Conservation (phyloP, 2,888 invertebrate species). For the Cephus pulcher region DNA sequence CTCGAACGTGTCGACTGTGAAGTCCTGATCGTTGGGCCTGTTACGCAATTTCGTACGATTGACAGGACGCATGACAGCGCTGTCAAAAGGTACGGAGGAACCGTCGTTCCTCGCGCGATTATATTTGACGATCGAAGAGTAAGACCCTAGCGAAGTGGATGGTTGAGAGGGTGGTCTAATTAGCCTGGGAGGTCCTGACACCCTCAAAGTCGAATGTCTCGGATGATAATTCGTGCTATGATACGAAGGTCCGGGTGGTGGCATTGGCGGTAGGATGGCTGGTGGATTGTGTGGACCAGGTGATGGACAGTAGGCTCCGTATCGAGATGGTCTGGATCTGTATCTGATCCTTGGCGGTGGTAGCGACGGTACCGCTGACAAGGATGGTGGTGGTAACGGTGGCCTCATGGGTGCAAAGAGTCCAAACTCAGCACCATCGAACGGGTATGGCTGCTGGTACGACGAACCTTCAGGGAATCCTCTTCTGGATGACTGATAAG, state of each 20-base stretch:
- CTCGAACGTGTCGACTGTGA: slow-evolving; percentile 55
- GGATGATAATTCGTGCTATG: not conserved
- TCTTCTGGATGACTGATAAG: not conserved
- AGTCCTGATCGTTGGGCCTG: slow-evolving; percentile 47
- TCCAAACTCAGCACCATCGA: slow-evolving; percentile 29
- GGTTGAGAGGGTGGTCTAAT: slow-evolving; percentile 28
- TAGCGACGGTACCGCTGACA: slow-evolving; percentile 27
- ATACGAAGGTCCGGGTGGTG: slow-evolving; percentile 27
- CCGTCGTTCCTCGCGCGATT: not conserved
- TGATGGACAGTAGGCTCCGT: slow-evolving; percentile 15
- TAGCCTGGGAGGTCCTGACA: slow-evolving; percentile 30
- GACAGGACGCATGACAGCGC: not conserved
- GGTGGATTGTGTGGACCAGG: slow-evolving; percentile 29
- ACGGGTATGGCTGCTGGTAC: slow-evolving; percentile 34
- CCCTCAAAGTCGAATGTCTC: slow-evolving; percentile 25
- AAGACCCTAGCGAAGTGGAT: slow-evolving; percentile 14
- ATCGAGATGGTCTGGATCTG: slow-evolving; percentile 27
- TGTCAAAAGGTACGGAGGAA: not conserved
- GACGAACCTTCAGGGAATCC: not conserved
- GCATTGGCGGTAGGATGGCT: slow-evolving; percentile 27
- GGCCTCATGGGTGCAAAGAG: slow-evolving; percentile 23
- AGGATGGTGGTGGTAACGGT: slow-evolving; percentile 7
- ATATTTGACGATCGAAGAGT: slow-evolving; percentile 17
- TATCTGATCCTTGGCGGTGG: slow-evolving; percentile 20
- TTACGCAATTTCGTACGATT: not conserved